Base-by-base conservation (phyloP, 2,113 vertebrate genomes). In the Anhinga rufa region DNA sequence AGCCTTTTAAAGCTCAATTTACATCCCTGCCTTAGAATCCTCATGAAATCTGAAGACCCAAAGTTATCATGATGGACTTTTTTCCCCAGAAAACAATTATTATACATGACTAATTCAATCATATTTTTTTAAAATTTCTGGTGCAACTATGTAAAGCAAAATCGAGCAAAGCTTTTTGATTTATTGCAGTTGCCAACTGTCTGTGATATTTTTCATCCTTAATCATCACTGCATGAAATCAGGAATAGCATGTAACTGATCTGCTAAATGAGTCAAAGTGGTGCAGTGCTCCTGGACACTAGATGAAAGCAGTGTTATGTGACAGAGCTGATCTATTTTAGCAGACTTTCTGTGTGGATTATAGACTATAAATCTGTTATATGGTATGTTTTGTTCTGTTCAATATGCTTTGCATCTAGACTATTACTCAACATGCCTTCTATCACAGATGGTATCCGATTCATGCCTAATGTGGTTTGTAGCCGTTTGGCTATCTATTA, bases 291-390 rank as follows among this genome's bases (percentile, higher is more conserved):
- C 69, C 87, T 95, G 94, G 93, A 82, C 92, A 64, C 79, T 87
- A 65, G 91, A 84, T 95, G 89, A 96, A 95, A 97, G 86, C 22
- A 55, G 44, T 34, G 51, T 57, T 80, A 38, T 60, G 34, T 94
- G 94, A 91, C 81, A 86, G 86, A 85, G 82, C 48, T 90, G 96
- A 96, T 97, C 79, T 95, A 68, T 96, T 95, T 94, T 58, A 95
- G 89, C 77, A 90, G 92, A 44, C 52, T 94, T 83, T 88, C 48
- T 34, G 38, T 40, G 78, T 91, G 92, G 70, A 86, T 95, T 95
- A 92, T 80, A 75, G 90, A 5, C 82, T 32, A 8, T 85, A 93
- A 94, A 96, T 96, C 88, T 92, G 28, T 60, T 82, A 55, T 32
- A 77, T 52, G 76, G 21, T 44, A 36, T 86, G 36, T 77, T 94